Evolutionary conservation across 2,888 invertebrate species (phyloP), one percentile per base, ranked within the genome.

Genomic region (Allolobophora icterica): DNA sequence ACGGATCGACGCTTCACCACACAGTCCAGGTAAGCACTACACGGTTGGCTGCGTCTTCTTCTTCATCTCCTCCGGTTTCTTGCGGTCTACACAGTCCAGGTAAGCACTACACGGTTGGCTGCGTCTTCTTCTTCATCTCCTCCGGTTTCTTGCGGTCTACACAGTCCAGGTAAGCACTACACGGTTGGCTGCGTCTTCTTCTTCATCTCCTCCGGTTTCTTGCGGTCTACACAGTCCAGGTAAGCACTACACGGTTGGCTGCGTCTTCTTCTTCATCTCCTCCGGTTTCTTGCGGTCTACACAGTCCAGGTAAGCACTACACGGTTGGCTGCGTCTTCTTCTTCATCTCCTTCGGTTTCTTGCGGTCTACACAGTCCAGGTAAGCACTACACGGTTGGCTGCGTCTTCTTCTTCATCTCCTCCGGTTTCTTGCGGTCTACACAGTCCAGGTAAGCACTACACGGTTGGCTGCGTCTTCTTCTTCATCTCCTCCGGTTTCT

Each of bases 1-100:
- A 45, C 45, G 52, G 89, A 21, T 87, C 87, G 2, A 35, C 38
- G 87, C 87, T 87, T 87, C 87, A 87, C 15, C 87, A 87, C 38
- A 35, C 87, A 8, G 34, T 38, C 24, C 87, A 87, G 34, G 87
- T 87, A 8, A 35, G 35, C 4, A 13, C 6, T 13, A 17, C 52
- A 52, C 52, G 52, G 52, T 52, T 8, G 30, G 71, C 17, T 17
- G 42, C 13, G 42, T 13, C 21, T 30, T 11, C 30, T 8, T 71
- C 52, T n/a, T 71, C 30, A 11, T 17, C 5, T 52, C 52, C 2
- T 6, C 24, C 4, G n/a, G n/a, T 45, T 13, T 38, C 38, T 38
- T 38, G 38, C 38, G 38, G 8, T 38, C 38, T 38, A 87, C 38
- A 35, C 87, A 8, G 34, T 38, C 24, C 87, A 87, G 34, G 87